A percentile compares a stretch with the other conserved stretches of the same genome.
Evolutionary conservation across 2,113 vertebrate genomes (phyloP).

Genomic region (Fregata magnificens): DNA sequence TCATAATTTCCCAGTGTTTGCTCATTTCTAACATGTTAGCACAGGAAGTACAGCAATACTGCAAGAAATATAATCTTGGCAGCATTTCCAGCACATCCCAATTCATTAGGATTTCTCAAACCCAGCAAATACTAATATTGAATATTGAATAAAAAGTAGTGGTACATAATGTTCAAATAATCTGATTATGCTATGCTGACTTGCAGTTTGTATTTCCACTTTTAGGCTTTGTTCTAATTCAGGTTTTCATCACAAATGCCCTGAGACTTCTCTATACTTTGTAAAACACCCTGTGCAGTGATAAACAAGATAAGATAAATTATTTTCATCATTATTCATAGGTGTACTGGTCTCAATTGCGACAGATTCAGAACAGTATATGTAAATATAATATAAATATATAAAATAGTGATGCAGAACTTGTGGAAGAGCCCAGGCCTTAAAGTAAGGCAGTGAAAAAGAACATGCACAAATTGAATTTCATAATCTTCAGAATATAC

Average conservation of each 20-base stretch:
- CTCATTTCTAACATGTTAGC: neutral
- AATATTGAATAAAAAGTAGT: neutral
- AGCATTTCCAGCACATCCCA: neutral
- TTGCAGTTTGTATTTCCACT: neutral
- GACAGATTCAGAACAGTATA: neutral
- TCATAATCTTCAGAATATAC: neutral
- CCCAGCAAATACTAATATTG: neutral
- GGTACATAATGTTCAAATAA: neutral
- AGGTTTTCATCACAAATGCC: neutral
- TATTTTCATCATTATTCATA: neutral
- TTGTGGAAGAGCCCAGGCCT: neutral
- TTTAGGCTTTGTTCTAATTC: neutral
- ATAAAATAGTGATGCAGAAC: neutral
- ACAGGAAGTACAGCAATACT: neutral
- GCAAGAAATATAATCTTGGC: neutral
- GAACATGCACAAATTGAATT: neutral
- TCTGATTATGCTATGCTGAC: neutral
- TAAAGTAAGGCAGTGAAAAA: neutral
- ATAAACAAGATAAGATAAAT: neutral
- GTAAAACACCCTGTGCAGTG: neutral
- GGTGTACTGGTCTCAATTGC: neutral
- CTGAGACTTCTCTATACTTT: neutral
- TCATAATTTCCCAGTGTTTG: slow-evolving; percentile 1
- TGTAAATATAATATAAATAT: neutral
- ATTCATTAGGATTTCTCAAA: neutral